Evolutionary conservation across 2,888 invertebrate genomes (phyloP), one percentile per base, ranked within the genome.

Genomic region (Epicampocera succincta): DNA sequence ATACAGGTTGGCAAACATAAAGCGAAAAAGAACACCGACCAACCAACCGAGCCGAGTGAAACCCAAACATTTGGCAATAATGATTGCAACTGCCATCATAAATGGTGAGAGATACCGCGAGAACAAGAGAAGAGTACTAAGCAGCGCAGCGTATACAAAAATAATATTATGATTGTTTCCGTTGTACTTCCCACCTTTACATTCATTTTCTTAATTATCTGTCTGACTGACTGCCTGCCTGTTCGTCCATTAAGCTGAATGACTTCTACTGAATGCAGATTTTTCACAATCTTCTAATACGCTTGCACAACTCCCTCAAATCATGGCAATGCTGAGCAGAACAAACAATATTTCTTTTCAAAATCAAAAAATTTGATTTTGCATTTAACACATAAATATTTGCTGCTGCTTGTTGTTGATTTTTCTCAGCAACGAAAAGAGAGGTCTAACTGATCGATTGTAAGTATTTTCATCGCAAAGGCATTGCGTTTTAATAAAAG

Each of bases 181-280:
- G 82, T 71, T 78, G 74, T 46, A 71, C 82, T 82, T 82, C 82
- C 78, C 78, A 75, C 78, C 74, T 68, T 69, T 81, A 71, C 72
- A 71, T 71, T 54, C 66, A 42, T 78, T 82, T 82, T 71, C 78
- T 74, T 66, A 71, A 78, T 19, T 78, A 46, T 38, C 48, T 76
- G 58, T 0, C 25, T 60, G 33, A 8, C 21, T 40, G 69, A n/a
- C 17, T 33, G 11, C 15, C 15, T 19, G 46, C n/a, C 33, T 46
- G 25, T 60, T 42, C 52, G 21, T 58, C 44, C 40, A 29, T 48
- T n/a, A 15, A 15, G 21, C 61, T 54, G n/a, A 63, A 60, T 61
- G 40, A 63, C 52, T 33, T 33, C 33, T 54, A 48, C 65, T 73
- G 33, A 66, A 58, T 71, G 74, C 78, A 75, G 63, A 82, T 71